Evolutionary conservation across 2,113 vertebrate species (phyloP).

Genomic region (Pagrus major): DNA sequence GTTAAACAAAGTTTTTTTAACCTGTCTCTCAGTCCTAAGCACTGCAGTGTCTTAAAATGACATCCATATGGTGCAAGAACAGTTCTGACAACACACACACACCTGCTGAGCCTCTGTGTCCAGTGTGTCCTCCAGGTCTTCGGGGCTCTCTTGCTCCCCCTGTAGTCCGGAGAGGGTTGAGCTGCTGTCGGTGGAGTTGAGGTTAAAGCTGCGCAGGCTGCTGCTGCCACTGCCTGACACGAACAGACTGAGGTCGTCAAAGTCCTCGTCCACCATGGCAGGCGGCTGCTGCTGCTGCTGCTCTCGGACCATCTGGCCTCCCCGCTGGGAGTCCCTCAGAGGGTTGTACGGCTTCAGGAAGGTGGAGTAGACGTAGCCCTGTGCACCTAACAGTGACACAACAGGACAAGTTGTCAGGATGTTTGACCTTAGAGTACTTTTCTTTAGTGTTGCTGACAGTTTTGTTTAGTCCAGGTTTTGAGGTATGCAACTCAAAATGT

Average conservation of each 20-base stretch:
- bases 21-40: neutral
- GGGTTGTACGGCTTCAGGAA: conserved; percentile 96
- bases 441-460: neutral
- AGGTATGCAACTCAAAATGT: neutral
- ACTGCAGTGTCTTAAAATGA: neutral
- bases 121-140: conserved; percentile 63
- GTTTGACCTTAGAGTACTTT: neutral
- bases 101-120: conserved; percentile 87
- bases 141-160: conserved; percentile 77
- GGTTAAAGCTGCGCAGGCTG: conserved; percentile 79
- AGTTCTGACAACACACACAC: conserved; percentile 49
- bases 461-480: neutral
- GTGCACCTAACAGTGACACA: conserved; percentile 78
- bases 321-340: conserved; percentile 81
- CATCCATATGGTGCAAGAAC: neutral
- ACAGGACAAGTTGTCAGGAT: conserved; percentile 11
- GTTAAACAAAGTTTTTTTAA: neutral
- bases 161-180: conserved; percentile 84
- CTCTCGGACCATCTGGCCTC: conserved; percentile 45
- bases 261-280: conserved; percentile 85
- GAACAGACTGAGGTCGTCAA: conserved; percentile 95
- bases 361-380: conserved; percentile 95
- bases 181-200: conserved; percentile 79
- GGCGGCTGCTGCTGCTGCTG: conserved; percentile 62
- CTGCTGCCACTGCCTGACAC: conserved; percentile 86